These are phyloP conservation scores for Chlamydotis undulata DNA, from an alignment of 2,113 vertebrate species.

Conservation along the genomic window DNA sequence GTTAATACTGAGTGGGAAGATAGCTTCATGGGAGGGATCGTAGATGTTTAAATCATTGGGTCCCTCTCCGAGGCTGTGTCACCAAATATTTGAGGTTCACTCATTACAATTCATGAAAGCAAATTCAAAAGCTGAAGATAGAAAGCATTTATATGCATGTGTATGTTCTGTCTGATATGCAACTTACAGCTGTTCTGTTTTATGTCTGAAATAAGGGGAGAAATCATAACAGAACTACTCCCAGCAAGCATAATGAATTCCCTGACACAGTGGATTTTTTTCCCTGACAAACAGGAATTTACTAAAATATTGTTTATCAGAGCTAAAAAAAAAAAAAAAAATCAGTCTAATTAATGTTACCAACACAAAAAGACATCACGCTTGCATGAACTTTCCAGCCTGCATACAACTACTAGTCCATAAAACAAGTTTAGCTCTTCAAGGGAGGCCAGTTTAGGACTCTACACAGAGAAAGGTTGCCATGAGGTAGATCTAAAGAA, in stretches of 20 bases:
- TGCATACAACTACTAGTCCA: background rate
- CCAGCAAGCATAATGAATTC: slow-evolving; percentile 33
- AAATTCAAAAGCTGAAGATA: slow-evolving; percentile 37
- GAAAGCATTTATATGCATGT: slow-evolving; percentile 43
- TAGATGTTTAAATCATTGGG: background rate
- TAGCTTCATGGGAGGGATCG: background rate
- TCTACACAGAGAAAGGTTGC: background rate
- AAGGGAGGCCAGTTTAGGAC: background rate
- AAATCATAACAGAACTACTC: slow-evolving; percentile 28
- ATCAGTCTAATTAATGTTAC: slow-evolving; percentile 16
- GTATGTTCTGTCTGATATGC: background rate
- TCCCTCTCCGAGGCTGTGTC: background rate
- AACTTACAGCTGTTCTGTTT: slow-evolving; percentile 50
- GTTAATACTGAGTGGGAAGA: background rate
- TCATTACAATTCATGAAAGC: slow-evolving; percentile 1
- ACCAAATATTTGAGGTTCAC: background rate
- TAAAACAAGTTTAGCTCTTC: background rate
- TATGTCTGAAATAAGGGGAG: slow-evolving; percentile 46
- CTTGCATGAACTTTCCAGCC: background rate
- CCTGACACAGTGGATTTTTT: background rate
- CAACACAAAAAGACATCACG: background rate
- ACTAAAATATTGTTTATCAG: slow-evolving; percentile 21
- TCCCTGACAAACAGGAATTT: background rate
- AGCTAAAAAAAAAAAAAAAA: background rate
- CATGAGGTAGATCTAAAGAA: background rate